phyloP scores from a whole-genome alignment of 2,797 vertebrate species.

The Eutrigla gurnardus region DNA sequence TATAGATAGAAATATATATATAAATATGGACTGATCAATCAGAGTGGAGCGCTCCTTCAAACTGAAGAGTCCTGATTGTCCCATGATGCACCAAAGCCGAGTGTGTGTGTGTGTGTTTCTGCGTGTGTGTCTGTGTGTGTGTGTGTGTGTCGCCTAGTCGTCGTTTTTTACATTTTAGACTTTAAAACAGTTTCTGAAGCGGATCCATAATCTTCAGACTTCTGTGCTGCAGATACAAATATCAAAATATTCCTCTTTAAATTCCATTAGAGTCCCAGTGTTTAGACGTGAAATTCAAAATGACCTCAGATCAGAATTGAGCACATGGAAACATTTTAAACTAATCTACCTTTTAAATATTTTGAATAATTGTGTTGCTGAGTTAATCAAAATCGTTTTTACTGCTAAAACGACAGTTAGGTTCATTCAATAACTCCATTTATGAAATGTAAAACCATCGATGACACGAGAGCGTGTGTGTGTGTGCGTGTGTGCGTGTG shows the following conservation, averaged over 20 bases:
- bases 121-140: too few species aligned
- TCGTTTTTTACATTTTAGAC: slow-evolving; percentile 28
- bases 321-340: too few species aligned
- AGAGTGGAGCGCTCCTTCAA: slow-evolving; percentile 44
- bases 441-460: slow-evolving; percentile 25
- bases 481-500: not conserved
- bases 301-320: too few species aligned
- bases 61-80: slow-evolving; percentile 68
- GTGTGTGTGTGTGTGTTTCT: slow-evolving; percentile 45
- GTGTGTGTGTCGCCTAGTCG: too few species aligned
- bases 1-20: slow-evolving; percentile 66
- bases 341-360: too few species aligned
- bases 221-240: not conserved
- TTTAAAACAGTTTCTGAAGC: not conserved
- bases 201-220: not conserved
- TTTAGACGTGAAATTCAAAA: not conserved
- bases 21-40: slow-evolving; percentile 65
- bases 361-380: too few species aligned
- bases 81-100: slow-evolving; percentile 78
- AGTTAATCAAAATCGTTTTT: too few species aligned
- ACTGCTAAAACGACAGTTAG: not conserved
- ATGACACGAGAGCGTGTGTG: slow-evolving; percentile 28
- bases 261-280: not conserved
- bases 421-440: not conserved
- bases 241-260: not conserved